Evolutionary conservation across 2,113 vertebrate genomes (phyloP).

Genomic region (Myotis davidii): DNA sequence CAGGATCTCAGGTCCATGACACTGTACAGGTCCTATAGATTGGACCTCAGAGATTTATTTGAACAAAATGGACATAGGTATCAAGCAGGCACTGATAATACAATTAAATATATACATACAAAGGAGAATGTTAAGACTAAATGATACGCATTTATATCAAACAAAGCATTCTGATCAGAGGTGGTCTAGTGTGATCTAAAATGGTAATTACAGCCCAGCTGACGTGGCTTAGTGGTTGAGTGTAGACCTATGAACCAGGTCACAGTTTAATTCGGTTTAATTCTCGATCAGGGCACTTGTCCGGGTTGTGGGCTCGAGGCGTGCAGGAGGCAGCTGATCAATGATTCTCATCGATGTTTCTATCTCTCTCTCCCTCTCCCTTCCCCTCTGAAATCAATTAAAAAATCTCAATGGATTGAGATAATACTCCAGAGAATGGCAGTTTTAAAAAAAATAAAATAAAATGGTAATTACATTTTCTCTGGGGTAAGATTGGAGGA

Average conservation of each 20-base stretch:
- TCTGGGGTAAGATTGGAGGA: background rate
- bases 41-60: background rate
- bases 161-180: background rate
- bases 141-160: background rate
- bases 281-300: background rate
- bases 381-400: background rate
- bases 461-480: constrained; percentile 15
- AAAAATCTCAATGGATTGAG: background rate
- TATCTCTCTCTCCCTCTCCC: background rate
- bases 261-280: background rate
- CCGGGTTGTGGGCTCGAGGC: background rate
- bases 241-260: background rate
- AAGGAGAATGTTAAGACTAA: background rate
- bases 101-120: background rate
- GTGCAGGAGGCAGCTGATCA: background rate
- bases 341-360: background rate
- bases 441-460: too few relatives aligned
- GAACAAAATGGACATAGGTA: background rate
- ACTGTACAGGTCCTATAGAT: background rate
- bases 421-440: too few relatives aligned
- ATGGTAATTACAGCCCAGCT: background rate
- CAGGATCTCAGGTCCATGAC: background rate
- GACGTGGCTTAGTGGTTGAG: background rate
- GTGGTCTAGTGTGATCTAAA: background rate
- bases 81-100: background rate